Evolutionary conservation across 1,140 invertebrate genomes (phyloP).

Genomic region (Callitettix versicolor): DNA sequence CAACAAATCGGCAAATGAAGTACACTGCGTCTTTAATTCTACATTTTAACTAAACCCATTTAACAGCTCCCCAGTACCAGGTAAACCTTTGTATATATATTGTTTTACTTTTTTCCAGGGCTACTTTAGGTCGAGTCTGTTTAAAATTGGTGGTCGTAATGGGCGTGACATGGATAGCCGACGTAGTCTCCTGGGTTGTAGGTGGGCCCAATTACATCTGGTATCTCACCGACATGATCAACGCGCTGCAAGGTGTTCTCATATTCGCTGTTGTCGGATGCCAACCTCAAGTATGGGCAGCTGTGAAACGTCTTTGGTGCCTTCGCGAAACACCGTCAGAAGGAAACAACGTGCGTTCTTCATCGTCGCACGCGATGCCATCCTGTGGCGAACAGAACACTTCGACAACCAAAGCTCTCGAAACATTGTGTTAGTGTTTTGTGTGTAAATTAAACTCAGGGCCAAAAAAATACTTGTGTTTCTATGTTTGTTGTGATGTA

Average conservation of each 20-base stretch:
- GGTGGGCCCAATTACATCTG: conserved; percentile 66
- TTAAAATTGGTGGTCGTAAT: conserved; percentile 75
- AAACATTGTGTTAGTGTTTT: conserved; percentile 23
- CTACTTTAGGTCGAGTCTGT: conserved; percentile 64
- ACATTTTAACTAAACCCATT: too few species aligned
- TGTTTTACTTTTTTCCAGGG: conserved; percentile 51
- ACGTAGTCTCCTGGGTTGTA: conserved; percentile 60
- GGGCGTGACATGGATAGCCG: conserved; percentile 76
- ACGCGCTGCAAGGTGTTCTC: conserved; percentile 75
- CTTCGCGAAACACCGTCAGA: conserved; percentile 35
- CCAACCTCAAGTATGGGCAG: conserved; percentile 62
- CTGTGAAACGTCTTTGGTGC: conserved; percentile 52
- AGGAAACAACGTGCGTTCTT: conserved; percentile 43
- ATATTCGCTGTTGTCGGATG: conserved; percentile 81
- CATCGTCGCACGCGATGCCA: conserved; percentile 60
- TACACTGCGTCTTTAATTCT: too few species aligned
- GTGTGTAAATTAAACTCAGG: too few species aligned
- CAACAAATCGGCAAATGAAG: too few species aligned
- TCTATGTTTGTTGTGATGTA: too few species aligned
- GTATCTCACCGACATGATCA: conserved; percentile 55
- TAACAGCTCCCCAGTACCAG: too few species aligned
- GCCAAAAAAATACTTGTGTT: too few species aligned
- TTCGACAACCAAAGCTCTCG: conserved; percentile 18
- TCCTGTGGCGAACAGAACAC: conserved; percentile 63
- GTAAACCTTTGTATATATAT: too few species aligned